These are phyloP conservation scores for Palythoa heliodiscus DNA, from an alignment of 92 coral and sea anemone species.

Conservation along the genomic window DNA sequence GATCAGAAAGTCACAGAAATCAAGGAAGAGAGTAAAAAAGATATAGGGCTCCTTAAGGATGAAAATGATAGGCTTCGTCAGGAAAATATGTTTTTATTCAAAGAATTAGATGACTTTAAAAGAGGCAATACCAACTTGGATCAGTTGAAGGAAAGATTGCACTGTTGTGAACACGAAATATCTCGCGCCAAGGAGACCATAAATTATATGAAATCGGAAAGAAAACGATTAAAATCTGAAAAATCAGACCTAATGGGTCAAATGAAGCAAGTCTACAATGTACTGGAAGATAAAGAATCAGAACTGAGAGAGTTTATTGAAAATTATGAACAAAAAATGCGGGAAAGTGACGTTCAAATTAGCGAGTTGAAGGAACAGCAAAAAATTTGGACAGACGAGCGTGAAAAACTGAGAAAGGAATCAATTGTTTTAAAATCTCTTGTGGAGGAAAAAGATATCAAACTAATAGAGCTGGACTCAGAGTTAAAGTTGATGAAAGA, in stretches of 20 bases:
- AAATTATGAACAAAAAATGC: constrained; percentile 93
- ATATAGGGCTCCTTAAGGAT: constrained; percentile 59
- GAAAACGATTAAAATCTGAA: constrained; percentile 91
- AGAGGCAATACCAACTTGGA: constrained; percentile 84
- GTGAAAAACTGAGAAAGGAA: constrained; percentile 16
- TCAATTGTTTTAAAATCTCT: constrained; percentile 58
- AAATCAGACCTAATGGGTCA: constrained; percentile 86
- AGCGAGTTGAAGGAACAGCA: constrained; percentile 69
- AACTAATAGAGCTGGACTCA: constrained; percentile 72
- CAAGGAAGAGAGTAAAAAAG: constrained; percentile 37
- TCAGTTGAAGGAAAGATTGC: constrained; percentile 82
- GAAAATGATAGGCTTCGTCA: constrained; percentile 84
- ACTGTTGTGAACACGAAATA: constrained; percentile 91
- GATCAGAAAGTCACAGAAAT: constrained; percentile 44
- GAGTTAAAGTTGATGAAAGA: constrained; percentile 78
- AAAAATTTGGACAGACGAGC: constrained; percentile 50
- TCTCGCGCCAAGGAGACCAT: constrained; percentile 95
- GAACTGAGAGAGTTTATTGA: constrained; percentile 91
- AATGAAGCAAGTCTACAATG: constrained; percentile 89
- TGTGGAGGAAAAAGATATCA: constrained; percentile 77
- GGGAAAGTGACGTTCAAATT: constrained; percentile 69
- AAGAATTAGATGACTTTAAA: constrained; percentile 77
- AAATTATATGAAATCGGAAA: constrained; percentile 86
- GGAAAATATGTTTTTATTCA: constrained; percentile 75
- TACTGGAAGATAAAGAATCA: constrained; percentile 89